phyloP scores from a whole-genome alignment of 1,140 invertebrate genomes.

The Lutraria rhynchaena region DNA sequence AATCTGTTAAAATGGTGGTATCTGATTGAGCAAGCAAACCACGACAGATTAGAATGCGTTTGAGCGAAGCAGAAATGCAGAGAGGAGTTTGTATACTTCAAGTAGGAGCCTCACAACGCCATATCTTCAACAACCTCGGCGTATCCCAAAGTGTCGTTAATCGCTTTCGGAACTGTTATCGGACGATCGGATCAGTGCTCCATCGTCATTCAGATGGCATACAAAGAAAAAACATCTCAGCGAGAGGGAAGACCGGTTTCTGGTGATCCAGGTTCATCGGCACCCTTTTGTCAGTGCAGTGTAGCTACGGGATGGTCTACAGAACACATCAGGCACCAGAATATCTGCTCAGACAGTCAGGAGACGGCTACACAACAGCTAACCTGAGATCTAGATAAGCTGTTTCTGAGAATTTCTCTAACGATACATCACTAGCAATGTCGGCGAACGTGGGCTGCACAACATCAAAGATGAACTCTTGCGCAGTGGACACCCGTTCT shows the following conservation, averaged over 20 bases:
- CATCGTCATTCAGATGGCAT: not conserved
- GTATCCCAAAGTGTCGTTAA: not conserved
- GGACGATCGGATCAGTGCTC: not conserved
- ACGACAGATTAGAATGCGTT: too few species aligned
- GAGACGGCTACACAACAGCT: not conserved
- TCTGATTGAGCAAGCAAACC: too few species aligned
- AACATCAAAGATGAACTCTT: not conserved
- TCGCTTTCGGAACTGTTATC: not conserved
- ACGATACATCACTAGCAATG: not conserved
- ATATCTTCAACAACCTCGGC: not conserved
- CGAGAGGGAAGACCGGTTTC: not conserved
- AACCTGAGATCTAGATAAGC: not conserved
- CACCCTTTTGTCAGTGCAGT: not conserved
- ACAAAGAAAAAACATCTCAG: not conserved
- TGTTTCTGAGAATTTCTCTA: not conserved
- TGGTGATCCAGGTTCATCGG: not conserved
- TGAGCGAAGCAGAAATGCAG: too few species aligned
- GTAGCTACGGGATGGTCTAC: too few species aligned
- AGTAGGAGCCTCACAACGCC: too few species aligned
- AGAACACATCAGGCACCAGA: not conserved
- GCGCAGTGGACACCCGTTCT: not conserved
- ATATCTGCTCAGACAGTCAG: not conserved
- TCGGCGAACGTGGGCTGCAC: not conserved
- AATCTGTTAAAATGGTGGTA: too few species aligned
- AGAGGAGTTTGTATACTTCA: too few species aligned